Percentiles rank a stretch among this genome's conserved stretches.
phyloP scores from a whole-genome alignment of 2,113 vertebrate species.

The Seriola dumerili region DNA sequence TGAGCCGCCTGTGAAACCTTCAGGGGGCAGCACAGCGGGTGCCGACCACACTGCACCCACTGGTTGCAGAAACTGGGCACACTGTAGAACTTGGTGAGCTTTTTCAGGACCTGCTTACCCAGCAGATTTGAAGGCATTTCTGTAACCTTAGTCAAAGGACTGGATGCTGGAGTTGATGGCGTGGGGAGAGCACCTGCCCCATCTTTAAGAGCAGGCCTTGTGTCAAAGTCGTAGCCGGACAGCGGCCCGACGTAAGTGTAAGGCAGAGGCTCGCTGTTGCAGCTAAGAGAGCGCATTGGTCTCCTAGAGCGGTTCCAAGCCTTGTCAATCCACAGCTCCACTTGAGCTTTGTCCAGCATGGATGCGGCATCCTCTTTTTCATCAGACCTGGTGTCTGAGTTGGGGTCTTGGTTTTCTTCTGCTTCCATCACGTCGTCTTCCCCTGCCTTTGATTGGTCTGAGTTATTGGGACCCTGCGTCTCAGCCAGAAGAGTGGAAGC shows the following conservation, averaged over 20 bases:
- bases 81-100: slow-evolving; percentile 93
- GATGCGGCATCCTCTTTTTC: slow-evolving; percentile 35
- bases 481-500: slow-evolving; percentile 82
- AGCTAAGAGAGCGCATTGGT: slow-evolving; percentile 90
- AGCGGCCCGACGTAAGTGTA: slow-evolving; percentile 34
- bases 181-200: slow-evolving; percentile 4
- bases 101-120: slow-evolving; percentile 89
- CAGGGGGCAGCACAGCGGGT: slow-evolving; percentile 90
- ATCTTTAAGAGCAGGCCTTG: slow-evolving; percentile 56
- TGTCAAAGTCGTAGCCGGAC: slow-evolving; percentile 44
- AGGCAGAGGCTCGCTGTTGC: slow-evolving; percentile 87
- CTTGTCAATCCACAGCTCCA: slow-evolving; percentile 87
- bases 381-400: slow-evolving; percentile 26
- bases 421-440: slow-evolving; percentile 25
- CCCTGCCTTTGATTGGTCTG: slow-evolving; percentile 8
- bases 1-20: slow-evolving; percentile 79
- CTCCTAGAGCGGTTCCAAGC: slow-evolving; percentile 85
- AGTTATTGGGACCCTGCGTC: slow-evolving; percentile 20
- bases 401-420: slow-evolving; percentile 19
- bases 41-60: slow-evolving; percentile 88
- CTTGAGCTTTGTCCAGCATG: slow-evolving; percentile 70
- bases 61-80: slow-evolving; percentile 92
- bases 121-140: slow-evolving; percentile 85
- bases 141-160: slow-evolving; percentile 82
- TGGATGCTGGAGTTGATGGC: slow-evolving; percentile 42